Percentiles rank a stretch among this genome's conserved stretches.
Conservation (phyloP, 2,888 invertebrate genomes). For the Pachliopta kotzebuea region DNA sequence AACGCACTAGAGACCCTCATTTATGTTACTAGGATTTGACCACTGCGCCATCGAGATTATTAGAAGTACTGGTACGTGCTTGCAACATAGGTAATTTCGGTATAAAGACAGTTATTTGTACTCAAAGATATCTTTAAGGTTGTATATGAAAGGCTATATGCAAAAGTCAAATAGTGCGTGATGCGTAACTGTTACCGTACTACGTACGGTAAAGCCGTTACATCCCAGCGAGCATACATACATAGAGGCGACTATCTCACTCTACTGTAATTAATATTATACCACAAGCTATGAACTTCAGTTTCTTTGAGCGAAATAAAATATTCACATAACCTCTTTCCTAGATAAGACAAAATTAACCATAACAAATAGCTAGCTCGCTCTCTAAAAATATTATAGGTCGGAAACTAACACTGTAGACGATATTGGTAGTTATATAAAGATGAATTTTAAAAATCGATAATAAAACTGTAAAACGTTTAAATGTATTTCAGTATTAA, state of each 20-base stretch:
- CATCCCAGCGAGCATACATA: conserved; percentile 43
- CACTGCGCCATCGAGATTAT: too few species aligned
- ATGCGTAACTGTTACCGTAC: conserved; percentile 54
- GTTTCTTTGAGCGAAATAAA: not conserved
- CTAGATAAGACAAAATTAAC: too few species aligned
- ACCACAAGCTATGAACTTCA: conserved; percentile 3
- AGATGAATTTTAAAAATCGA: too few species aligned
- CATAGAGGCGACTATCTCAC: conserved; percentile 38
- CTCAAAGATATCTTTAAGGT: not conserved
- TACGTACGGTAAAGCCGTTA: conserved; percentile 50
- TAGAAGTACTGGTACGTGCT: too few species aligned
- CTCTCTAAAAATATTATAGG: too few species aligned
- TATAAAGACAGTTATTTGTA: not conserved
- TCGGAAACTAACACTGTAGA: too few species aligned
- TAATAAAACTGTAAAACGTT: too few species aligned
- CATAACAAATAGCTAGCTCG: too few species aligned
- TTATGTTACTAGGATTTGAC: too few species aligned
- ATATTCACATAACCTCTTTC: not conserved
- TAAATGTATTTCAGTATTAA: too few species aligned
- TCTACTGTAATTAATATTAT: conserved; percentile 23
- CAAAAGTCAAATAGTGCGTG: conserved; percentile 33
- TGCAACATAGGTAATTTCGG: not conserved
- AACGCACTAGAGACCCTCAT: too few species aligned
- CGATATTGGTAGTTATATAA: too few species aligned
- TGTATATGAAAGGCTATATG: conserved; percentile 18